These are phyloP conservation scores for Vannuccia rotundouncinata DNA, from an alignment of 2,888 invertebrate genomes.

Conservation along the genomic window DNA sequence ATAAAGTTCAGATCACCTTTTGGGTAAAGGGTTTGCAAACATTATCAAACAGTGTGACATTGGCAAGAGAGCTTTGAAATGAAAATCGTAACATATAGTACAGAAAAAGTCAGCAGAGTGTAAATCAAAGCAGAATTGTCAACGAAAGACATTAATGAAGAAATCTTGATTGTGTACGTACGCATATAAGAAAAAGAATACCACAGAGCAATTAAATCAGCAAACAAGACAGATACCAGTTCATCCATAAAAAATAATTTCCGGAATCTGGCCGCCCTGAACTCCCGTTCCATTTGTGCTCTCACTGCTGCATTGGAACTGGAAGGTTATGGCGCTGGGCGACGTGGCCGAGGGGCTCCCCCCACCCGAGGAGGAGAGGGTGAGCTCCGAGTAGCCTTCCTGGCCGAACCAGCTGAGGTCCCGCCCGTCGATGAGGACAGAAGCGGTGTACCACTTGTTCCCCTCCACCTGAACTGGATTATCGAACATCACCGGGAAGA, in stretches of 20 bases:
- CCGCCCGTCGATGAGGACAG: conserved; percentile 84
- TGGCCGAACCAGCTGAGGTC: conserved; percentile 93
- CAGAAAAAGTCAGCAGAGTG: no score
- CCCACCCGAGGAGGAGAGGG: background rate
- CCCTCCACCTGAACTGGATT: conserved; percentile 76
- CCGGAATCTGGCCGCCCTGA: conserved; percentile 93
- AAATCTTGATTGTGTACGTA: no score
- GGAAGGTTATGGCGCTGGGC: conserved; percentile 83
- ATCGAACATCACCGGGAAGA: conserved; percentile 79
- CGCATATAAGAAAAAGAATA: no score
- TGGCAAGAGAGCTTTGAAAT: no score
- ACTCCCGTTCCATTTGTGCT: conserved; percentile 95
- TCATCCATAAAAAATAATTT: conserved; percentile 87
- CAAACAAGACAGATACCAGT: no score
- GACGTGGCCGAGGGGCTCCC: conserved; percentile 52
- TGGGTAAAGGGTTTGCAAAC: no score
- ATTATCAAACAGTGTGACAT: no score
- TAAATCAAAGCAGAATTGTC: no score
- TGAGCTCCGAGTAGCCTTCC: conserved; percentile 61
- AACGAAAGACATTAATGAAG: no score
- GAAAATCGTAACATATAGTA: no score
- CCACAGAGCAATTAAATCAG: no score
- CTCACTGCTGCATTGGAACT: conserved; percentile 92
- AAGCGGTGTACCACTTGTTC: conserved; percentile 86
- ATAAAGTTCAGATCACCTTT: no score